Evolutionary conservation across 2,113 vertebrate species (phyloP).

Genomic region (Tachysurus vachellii): DNA sequence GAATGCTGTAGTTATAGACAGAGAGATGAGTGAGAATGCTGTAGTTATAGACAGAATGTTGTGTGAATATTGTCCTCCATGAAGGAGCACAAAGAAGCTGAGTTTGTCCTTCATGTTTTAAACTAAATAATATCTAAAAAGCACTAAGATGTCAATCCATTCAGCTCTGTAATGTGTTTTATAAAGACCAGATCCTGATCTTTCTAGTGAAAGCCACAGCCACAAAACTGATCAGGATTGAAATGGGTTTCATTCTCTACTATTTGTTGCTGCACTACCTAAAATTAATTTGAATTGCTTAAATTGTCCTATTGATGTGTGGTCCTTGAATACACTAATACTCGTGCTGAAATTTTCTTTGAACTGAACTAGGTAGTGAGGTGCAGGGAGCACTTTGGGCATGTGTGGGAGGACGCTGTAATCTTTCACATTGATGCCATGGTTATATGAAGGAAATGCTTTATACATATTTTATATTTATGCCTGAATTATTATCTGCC

Average conservation of each 20-base stretch:
- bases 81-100: background rate
- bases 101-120: slow-evolving; percentile 15
- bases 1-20: no score
- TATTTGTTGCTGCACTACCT: background rate
- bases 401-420: slow-evolving; percentile 32
- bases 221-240: slow-evolving; percentile 66
- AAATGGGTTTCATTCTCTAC: slow-evolving; percentile 57
- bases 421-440: slow-evolving; percentile 10
- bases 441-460: slow-evolving; percentile 14
- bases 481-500: slow-evolving; percentile 17
- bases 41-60: background rate
- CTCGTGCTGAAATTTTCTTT: slow-evolving; percentile 19
- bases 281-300: slow-evolving; percentile 7
- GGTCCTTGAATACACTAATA: slow-evolving; percentile 7
- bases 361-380: slow-evolving; percentile 25
- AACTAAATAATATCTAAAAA: background rate
- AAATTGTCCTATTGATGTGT: slow-evolving; percentile 23
- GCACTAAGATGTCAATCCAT: background rate
- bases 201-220: slow-evolving; percentile 63
- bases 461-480: slow-evolving; percentile 17
- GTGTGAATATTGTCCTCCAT: background rate
- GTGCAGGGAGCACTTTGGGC: background rate
- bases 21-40: background rate
- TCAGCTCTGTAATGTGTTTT: slow-evolving; percentile 8
- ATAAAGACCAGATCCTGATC: slow-evolving; percentile 53